Evolutionary conservation across 2,888 invertebrate genomes (phyloP), one percentile per base, ranked within the genome.

Genomic region (Teleogryllus oceanicus): DNA sequence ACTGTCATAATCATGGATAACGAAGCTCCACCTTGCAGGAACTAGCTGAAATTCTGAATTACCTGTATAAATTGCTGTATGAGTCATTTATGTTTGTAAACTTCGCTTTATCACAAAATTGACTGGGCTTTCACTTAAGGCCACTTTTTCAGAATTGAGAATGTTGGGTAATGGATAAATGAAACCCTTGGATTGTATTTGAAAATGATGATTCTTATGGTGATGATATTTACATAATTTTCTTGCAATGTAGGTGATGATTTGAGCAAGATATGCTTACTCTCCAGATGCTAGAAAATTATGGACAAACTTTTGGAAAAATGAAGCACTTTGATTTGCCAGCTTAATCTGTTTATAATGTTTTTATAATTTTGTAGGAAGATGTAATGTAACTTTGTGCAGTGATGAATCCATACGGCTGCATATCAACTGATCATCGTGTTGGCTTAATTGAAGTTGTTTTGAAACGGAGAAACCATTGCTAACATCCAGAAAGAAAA

Each of bases 271-370:
- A 99, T 86, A 98, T 98, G 96, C 90, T 99, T 84, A 98, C 98
- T 0, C 89, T 99, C 83, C 99, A 99, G 89, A 95, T 99, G 94
- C 89, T 99, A n/a, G 20, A 89, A 94, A 82, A 95, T 98, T 82
- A 99, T 99, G 98, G 98, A 99, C 87, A 92, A 94, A 84, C 88
- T 99, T n/a, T 83, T 99, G 99, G 99, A 95, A 97, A 86, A 92
- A 94, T 84, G 95, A 96, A 85, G 96, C 96, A 16, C n/a, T 91
- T 97, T 83, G 98, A 99, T 88, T 92, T 99, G 93, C 92, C 83
- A 82, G 82, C 80, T 49, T 77, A 12, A n/a, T 77, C 16, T n/a
- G n/a, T n/a, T n/a, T n/a, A 18, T 16, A 16, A 79, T 12, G 11
- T 3, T 51, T 16, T 2, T 20, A 74, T 20, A 20, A 10, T 20